Base-by-base conservation (phyloP, 1,140 invertebrate species). In the Yoshiicerus persimilis region DNA sequence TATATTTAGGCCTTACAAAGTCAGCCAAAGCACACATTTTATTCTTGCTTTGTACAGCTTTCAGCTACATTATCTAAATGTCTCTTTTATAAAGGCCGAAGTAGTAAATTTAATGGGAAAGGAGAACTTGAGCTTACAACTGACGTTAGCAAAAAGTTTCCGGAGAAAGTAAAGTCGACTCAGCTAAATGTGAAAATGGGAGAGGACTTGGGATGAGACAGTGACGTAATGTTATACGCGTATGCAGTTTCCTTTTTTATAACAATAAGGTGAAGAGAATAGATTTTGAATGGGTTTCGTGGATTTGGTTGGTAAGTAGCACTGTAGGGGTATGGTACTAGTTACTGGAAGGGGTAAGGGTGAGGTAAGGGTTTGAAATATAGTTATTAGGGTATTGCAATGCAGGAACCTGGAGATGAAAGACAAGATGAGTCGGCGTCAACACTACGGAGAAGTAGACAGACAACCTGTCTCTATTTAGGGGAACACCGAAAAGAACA, bases 401-500 rank as follows among this genome's bases (percentile, higher is more conserved):
- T 8, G 56, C 38, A 23, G 80, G 27, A 32, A 30, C n/a, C 13
- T 38, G 36, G 66, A 47, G 86, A 87, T 77, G 70, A 80, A 80
- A 80, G 75, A 80, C 34, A 80, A 80, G 34, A n/a, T 2, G 32
- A 80, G 34, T 80, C 75, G 32, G 16, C 66, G 25, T 70, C 27
- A 70, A 70, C 32, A 62, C 62, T 47, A 47, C 47, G n/a, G 32
- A 66, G 23, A n/a, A 70, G 25, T 20, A 80, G 75, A 86, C 75
- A 36, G 75, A 86, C 75, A 80, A 80, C 75, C 75, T 80, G 75
- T 80, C 75, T 80, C 75, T 80, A 80, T 80, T 80, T 80, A 64
- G 84, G 84, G 64, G 86, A 47, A 70, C 64, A 83, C 20, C 30
- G 36, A 30, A n/a, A 75, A 85, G 87, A 62, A 88, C 84, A 87